These are phyloP conservation scores for Leistus spinibarbis DNA, from an alignment of 2,888 invertebrate species.

Conservation along the genomic window DNA sequence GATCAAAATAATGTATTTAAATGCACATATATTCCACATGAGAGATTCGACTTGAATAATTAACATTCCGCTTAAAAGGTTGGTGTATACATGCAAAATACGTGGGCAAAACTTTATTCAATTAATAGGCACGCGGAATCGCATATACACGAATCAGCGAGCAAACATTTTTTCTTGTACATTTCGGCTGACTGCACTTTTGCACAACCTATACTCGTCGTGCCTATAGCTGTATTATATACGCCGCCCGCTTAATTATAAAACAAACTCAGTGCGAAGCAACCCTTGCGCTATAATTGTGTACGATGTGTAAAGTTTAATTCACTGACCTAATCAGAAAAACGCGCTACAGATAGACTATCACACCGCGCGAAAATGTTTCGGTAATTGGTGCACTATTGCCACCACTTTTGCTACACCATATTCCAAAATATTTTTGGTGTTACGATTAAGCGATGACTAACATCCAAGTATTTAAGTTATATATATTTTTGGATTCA, in stretches of 20 bases:
- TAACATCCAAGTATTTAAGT: no score
- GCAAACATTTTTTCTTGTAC: slow-evolving; percentile 28
- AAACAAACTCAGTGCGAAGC: slow-evolving; percentile 19
- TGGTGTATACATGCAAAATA: neutral
- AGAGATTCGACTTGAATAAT: neutral
- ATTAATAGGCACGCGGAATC: slow-evolving; percentile 14
- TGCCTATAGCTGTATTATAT: no score
- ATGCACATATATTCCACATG: neutral
- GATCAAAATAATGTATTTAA: no score
- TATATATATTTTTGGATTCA: no score
- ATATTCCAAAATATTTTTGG: neutral
- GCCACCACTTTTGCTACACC: neutral
- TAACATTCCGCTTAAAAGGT: slow-evolving; percentile 13
- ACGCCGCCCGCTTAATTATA: slow-evolving; percentile 20
- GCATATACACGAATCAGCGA: slow-evolving; percentile 17
- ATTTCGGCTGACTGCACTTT: slow-evolving; percentile 9
- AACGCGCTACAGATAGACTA: slow-evolving; percentile 19
- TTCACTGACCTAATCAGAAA: slow-evolving; percentile 47
- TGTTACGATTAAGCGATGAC: neutral
- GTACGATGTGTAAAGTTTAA: slow-evolving; percentile 45
- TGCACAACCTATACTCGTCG: no score
- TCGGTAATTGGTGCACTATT: neutral
- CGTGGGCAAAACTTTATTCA: slow-evolving; percentile 15
- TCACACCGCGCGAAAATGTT: neutral
- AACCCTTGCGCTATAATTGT: neutral